These are phyloP conservation scores for Resseliella maxima DNA, from an alignment of 2,888 invertebrate species.

Conservation along the genomic window DNA sequence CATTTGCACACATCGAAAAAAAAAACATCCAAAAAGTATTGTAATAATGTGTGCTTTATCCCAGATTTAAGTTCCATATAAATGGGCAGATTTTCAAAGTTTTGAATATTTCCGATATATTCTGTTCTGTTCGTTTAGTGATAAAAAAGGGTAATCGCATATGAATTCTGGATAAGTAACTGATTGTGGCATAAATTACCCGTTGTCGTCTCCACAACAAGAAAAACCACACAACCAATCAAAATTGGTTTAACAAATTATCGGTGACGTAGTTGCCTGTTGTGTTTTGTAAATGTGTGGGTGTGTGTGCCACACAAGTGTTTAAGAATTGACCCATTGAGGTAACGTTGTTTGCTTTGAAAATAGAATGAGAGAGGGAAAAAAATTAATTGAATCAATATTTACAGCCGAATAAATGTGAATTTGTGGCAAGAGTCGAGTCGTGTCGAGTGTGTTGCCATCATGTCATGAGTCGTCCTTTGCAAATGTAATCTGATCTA, in stretches of 20 bases:
- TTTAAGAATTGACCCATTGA: not conserved
- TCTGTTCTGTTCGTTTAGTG: not conserved
- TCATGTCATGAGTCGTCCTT: not conserved
- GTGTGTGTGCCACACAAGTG: not conserved
- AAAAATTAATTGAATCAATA: slow-evolving; percentile 25
- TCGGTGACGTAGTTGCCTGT: not conserved
- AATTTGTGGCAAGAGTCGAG: not conserved
- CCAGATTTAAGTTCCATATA: not conserved
- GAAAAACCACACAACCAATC: not conserved
- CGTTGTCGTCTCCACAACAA: too few species aligned
- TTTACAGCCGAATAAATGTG: not conserved
- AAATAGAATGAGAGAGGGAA: not conserved
- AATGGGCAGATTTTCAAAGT: not conserved
- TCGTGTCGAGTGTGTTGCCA: not conserved
- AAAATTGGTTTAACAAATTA: slow-evolving; percentile 23
- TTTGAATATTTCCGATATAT: not conserved
- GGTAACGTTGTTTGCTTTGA: not conserved
- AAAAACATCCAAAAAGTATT: not conserved
- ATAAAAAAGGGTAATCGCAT: not conserved
- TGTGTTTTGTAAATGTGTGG: not conserved
- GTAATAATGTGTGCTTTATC: not conserved
- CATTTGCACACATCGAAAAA: too few species aligned
- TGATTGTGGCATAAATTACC: not conserved
- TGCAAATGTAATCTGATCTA: not conserved
- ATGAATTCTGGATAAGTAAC: not conserved